Evolutionary conservation across 2,113 vertebrate species (phyloP).

Genomic region (Entelurus aequoreus): DNA sequence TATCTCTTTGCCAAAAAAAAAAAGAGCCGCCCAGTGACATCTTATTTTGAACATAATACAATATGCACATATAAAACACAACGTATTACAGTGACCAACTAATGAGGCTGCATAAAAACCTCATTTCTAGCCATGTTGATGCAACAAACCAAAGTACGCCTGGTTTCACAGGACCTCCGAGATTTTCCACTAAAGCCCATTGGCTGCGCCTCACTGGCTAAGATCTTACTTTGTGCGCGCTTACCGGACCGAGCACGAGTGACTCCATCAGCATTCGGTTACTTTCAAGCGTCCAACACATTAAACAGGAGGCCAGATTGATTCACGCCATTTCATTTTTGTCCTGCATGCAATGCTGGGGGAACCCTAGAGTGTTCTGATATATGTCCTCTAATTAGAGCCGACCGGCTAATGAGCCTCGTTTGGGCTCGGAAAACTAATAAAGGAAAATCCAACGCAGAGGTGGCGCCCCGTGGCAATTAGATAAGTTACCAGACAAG

Average conservation of each 20-base stretch:
- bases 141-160: conserved; percentile 17
- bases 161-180: conserved; percentile 18
- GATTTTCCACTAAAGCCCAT: conserved; percentile 18
- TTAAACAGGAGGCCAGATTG: conserved; percentile 52
- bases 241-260: conserved; percentile 23
- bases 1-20: background rate
- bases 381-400: conserved; percentile 71
- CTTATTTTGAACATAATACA: conserved; percentile 10
- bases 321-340: conserved; percentile 67
- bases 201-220: conserved; percentile 10
- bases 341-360: conserved; percentile 42
- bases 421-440: conserved; percentile 67
- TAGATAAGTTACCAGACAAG: conserved; percentile 68
- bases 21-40: conserved; percentile 7
- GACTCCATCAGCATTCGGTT: conserved; percentile 43
- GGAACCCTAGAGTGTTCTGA: conserved; percentile 60
- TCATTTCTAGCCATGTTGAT: conserved; percentile 11
- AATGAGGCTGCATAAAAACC: conserved; percentile 6
- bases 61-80: too few relatives aligned
- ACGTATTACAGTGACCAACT: conserved; percentile 26
- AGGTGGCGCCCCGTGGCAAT: conserved; percentile 70
- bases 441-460: conserved; percentile 59
- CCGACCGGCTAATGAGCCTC: conserved; percentile 59
- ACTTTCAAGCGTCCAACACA: conserved; percentile 47
- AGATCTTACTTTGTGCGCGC: conserved; percentile 6